Percentiles rank a stretch among this genome's conserved stretches.
Conservation (phyloP, 2,113 vertebrate species). For the Pogonocichla stellata region DNA sequence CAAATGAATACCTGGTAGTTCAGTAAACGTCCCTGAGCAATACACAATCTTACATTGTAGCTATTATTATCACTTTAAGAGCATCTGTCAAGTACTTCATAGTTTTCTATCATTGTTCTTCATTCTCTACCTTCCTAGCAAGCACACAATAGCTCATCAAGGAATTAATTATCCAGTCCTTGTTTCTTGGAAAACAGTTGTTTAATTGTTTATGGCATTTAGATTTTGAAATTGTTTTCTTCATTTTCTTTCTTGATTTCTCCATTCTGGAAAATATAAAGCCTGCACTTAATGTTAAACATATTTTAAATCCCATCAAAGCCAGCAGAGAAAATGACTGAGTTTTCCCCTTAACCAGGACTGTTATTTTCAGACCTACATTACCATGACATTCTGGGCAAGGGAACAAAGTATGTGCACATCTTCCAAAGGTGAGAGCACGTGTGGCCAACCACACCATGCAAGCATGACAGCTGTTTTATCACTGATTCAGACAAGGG, state of each 20-base stretch:
- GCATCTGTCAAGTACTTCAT: neutral
- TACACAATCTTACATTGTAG: neutral
- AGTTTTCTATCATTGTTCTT: neutral
- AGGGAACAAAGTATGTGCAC: neutral
- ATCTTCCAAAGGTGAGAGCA: neutral
- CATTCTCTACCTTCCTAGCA: neutral
- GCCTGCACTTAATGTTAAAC: neutral
- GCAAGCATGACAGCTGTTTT: neutral
- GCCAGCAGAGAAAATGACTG: neutral
- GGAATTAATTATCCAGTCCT: neutral
- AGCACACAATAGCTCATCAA: neutral
- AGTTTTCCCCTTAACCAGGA: neutral
- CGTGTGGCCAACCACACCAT: neutral
- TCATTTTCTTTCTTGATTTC: neutral
- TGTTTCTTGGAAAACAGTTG: neutral
- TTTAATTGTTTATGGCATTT: neutral
- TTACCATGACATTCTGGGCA: neutral
- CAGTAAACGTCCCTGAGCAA: constrained; percentile 16
- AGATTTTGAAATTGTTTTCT: neutral
- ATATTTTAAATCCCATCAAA: neutral
- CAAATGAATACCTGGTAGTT: constrained; percentile 36
- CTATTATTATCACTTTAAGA: constrained; percentile 19
- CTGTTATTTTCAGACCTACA: neutral
- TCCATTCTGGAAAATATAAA: neutral
- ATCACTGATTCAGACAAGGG: neutral